Evolutionary conservation across 2,888 invertebrate genomes (phyloP).

Genomic region (Tipula unca): DNA sequence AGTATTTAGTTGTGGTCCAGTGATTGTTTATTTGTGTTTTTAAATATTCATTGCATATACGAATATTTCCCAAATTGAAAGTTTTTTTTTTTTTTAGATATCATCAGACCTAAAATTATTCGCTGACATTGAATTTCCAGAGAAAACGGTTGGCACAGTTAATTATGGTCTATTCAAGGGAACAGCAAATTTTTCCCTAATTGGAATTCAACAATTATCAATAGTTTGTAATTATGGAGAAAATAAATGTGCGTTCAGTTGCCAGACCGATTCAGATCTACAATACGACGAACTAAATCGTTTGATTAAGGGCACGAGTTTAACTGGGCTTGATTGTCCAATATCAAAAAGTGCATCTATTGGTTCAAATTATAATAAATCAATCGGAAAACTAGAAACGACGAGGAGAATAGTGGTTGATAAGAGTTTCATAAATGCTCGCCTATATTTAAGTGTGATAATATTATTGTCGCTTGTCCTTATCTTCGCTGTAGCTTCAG

Average conservation of each 20-base stretch:
- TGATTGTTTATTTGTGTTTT: constrained; percentile 9
- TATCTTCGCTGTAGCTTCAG: constrained; percentile 42
- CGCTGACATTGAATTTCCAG: not conserved
- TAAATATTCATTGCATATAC: too few relatives aligned
- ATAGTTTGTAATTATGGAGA: constrained; percentile 37
- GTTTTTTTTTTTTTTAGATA: not conserved
- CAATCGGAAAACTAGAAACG: not conserved
- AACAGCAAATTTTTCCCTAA: constrained; percentile 22
- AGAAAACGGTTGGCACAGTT: not conserved
- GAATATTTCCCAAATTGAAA: not conserved
- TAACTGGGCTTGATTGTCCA: constrained; percentile 23
- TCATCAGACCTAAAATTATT: not conserved
- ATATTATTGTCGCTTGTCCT: constrained; percentile 46
- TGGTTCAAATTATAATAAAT: not conserved
- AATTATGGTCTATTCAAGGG: not conserved
- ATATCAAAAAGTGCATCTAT: not conserved
- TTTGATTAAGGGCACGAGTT: constrained; percentile 30
- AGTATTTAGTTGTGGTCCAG: not conserved
- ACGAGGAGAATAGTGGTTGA: not conserved
- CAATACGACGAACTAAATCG: constrained; percentile 31
- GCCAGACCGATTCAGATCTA: constrained; percentile 31
- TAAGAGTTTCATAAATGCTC: constrained; percentile 33
- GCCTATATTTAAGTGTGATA: constrained; percentile 48
- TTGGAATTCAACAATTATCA: constrained; percentile 29
- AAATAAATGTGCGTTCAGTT: constrained; percentile 41